A percentile compares a stretch with the other conserved stretches of the same genome.
Conservation (phyloP, 2,888 invertebrate genomes). For the Yponomeuta cagnagella region DNA sequence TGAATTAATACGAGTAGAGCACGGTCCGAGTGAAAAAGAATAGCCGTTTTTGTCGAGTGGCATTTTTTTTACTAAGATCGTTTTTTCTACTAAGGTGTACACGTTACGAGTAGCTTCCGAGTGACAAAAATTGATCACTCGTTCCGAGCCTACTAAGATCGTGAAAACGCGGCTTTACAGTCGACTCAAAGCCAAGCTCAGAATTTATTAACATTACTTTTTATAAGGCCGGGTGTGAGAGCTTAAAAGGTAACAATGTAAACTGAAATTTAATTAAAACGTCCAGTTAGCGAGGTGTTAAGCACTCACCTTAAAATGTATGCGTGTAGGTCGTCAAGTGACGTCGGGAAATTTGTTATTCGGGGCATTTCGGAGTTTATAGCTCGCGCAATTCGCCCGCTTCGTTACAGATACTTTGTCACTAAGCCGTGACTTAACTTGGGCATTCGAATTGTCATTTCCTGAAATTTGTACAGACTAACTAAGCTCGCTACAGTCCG, state of each 20-base stretch:
- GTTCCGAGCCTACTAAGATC: too few relatives aligned
- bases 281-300: constrained; percentile 60
- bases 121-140: too few relatives aligned
- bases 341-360: constrained; percentile 25
- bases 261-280: constrained; percentile 70
- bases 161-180: constrained; percentile 31
- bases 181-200: constrained; percentile 56
- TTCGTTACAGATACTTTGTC: not conserved
- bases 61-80: too few relatives aligned
- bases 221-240: constrained; percentile 57
- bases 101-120: too few relatives aligned
- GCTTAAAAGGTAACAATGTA: constrained; percentile 66
- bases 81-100: too few relatives aligned
- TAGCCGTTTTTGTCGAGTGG: too few relatives aligned
- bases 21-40: too few relatives aligned
- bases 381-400: not conserved
- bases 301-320: constrained; percentile 56
- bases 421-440: not conserved
- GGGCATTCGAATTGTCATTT: too few relatives aligned
- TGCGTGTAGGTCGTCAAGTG: constrained; percentile 33
- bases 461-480: too few relatives aligned
- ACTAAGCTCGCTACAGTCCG: too few relatives aligned
- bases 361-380: constrained; percentile 7
- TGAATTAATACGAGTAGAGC: too few relatives aligned
- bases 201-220: constrained; percentile 73